Conservation (phyloP, 2,888 invertebrate species). For the Rhingia rostrata region DNA sequence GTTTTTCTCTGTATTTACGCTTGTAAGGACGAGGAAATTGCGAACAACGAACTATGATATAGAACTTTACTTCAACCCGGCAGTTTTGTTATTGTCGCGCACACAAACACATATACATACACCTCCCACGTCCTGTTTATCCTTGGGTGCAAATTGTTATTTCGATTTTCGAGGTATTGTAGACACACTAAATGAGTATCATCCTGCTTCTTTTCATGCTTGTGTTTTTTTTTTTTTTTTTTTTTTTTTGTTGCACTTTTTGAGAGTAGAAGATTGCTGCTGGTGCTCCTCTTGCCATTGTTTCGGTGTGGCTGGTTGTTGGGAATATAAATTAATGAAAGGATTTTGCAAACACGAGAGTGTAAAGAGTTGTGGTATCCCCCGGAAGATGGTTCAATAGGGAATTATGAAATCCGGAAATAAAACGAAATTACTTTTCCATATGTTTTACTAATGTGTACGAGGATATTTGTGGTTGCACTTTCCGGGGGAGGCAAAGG, state of each 20-base stretch:
- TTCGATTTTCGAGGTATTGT: constrained; percentile 59
- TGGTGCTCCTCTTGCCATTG: constrained; percentile 15
- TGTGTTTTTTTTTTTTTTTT: background rate
- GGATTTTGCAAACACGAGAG: constrained; percentile 49
- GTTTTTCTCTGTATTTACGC: too few species aligned
- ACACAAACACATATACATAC: background rate
- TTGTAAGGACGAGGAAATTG: constrained; percentile 54
- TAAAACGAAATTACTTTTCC: constrained; percentile 72
- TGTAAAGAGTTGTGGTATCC: constrained; percentile 21
- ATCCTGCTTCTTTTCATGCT: constrained; percentile 51
- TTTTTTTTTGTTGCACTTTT: background rate
- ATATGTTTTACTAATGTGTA: constrained; percentile 61
- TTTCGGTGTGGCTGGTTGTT: constrained; percentile 63
- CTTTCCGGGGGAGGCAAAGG: too few species aligned
- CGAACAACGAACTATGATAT: constrained; percentile 59
- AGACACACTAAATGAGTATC: constrained; percentile 62
- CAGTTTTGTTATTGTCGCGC: constrained; percentile 1
- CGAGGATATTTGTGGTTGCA: constrained; percentile 8
- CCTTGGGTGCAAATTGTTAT: constrained; percentile 64
- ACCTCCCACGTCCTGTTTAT: constrained; percentile 40
- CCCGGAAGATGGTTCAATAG: constrained; percentile 56
- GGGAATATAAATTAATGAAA: constrained; percentile 72
- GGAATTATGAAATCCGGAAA: constrained; percentile 72
- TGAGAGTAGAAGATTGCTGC: constrained; percentile 45
- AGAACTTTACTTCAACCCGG: constrained; percentile 12